These are phyloP conservation scores for Mionectes olivaceus DNA, from an alignment of 2,797 vertebrate species.

Conservation along the genomic window DNA sequence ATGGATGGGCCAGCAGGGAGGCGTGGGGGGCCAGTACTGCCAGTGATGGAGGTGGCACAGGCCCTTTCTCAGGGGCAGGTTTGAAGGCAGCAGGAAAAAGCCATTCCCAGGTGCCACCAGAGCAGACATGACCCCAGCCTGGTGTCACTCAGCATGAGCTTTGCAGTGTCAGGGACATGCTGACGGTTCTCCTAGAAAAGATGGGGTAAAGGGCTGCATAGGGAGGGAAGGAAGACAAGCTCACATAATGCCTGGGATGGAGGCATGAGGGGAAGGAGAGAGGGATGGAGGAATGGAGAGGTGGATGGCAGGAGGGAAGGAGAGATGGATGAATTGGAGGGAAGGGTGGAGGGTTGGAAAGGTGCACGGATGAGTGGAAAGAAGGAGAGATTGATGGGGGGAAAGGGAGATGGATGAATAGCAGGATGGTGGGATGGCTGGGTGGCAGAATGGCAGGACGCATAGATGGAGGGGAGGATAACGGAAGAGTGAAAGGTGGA, in stretches of 20 bases:
- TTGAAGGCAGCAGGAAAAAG: neutral
- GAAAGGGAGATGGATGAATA: neutral
- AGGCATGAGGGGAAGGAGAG: neutral
- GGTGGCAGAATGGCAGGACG: too few species aligned
- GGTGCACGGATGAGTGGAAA: too few species aligned
- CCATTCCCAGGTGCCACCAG: neutral
- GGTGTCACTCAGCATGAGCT: neutral
- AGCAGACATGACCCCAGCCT: neutral
- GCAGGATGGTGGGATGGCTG: neutral
- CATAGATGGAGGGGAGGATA: neutral
- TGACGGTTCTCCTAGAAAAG: neutral
- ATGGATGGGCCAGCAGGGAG: fast-evolving
- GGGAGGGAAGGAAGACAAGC: neutral
- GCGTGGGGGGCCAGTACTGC: fast-evolving
- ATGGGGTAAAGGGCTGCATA: fast-evolving
- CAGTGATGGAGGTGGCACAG: fast-evolving
- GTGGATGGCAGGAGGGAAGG: neutral
- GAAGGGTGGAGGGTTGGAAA: too few species aligned
- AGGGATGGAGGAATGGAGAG: neutral
- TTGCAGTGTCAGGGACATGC: neutral
- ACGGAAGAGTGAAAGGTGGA: neutral
- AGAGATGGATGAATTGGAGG: too few species aligned
- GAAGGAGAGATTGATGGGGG: neutral
- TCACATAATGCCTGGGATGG: neutral
- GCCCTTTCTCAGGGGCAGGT: neutral